Conservation (phyloP, 2,113 vertebrate species). For the Caracal caracal region DNA sequence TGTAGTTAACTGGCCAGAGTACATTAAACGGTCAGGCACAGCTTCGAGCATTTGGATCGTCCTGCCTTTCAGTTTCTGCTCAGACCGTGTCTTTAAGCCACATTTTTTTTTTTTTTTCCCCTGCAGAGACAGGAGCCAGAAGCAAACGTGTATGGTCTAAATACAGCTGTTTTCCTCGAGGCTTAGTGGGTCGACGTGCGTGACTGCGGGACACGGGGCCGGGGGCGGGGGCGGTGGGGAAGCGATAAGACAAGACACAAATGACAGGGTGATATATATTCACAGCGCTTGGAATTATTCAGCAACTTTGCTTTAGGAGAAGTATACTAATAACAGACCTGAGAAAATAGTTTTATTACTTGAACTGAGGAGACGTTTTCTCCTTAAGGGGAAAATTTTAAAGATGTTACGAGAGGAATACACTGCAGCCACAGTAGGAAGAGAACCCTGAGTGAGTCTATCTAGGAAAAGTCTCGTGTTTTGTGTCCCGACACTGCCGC, state of each 20-base stretch:
- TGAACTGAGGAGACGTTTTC: not conserved
- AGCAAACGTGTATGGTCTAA: not conserved
- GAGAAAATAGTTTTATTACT: not conserved
- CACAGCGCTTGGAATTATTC: not conserved
- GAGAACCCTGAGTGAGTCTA: not conserved
- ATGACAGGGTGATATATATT: not conserved
- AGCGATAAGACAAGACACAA: not conserved
- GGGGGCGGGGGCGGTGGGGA: not conserved
- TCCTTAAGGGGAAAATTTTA: not conserved
- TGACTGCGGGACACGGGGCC: not conserved
- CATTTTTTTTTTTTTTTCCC: not conserved
- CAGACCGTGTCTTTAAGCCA: not conserved
- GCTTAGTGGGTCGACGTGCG: not conserved
- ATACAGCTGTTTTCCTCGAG: rapidly evolving
- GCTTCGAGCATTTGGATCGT: rapidly evolving
- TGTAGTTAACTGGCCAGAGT: not conserved
- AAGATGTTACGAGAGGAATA: not conserved
- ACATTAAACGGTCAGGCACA: rapidly evolving
- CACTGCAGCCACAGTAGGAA: too few relatives aligned
- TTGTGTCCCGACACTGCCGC: not conserved
- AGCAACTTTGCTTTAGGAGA: not conserved
- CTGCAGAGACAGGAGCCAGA: not conserved
- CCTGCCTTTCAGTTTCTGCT: rapidly evolving
- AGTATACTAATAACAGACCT: not conserved
- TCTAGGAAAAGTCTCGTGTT: too few relatives aligned